Percentiles rank a stretch among this genome's conserved stretches.
Conservation (phyloP, 2,888 invertebrate genomes). For the Mamestra brassicae region DNA sequence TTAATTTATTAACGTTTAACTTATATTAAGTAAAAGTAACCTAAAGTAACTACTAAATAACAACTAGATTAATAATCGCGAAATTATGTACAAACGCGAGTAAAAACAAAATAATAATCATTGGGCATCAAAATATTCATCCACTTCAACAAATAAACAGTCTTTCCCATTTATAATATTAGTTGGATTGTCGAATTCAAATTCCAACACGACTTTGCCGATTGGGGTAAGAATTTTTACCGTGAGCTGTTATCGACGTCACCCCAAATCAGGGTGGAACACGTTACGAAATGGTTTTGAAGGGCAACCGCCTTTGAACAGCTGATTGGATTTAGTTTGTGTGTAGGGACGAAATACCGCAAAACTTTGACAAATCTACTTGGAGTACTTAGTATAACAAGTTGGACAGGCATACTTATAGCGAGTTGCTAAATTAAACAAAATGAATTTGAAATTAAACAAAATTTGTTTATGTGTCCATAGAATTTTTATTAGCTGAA, state of each 20-base stretch:
- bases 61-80: no score
- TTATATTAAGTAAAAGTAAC: no score
- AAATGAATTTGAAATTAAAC: not conserved
- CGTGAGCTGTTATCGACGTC: conserved; percentile 2
- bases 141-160: not conserved
- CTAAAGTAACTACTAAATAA: no score
- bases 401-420: not conserved
- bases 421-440: not conserved
- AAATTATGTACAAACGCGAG: no score
- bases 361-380: conserved; percentile 19
- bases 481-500: no score
- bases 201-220: not conserved
- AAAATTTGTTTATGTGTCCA: not conserved
- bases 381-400: not conserved
- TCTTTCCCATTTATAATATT: not conserved
- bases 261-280: conserved; percentile 30
- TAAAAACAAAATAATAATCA: no score
- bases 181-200: not conserved
- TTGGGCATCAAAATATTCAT: not conserved
- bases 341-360: not conserved
- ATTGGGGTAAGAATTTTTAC: not conserved
- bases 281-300: conserved; percentile 22
- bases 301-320: conserved; percentile 37
- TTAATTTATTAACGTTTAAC: no score
- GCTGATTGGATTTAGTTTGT: conserved; percentile 39